These are phyloP conservation scores for Rhynchotus rufescens DNA, from an alignment of 2,797 vertebrate species.

Conservation along the genomic window DNA sequence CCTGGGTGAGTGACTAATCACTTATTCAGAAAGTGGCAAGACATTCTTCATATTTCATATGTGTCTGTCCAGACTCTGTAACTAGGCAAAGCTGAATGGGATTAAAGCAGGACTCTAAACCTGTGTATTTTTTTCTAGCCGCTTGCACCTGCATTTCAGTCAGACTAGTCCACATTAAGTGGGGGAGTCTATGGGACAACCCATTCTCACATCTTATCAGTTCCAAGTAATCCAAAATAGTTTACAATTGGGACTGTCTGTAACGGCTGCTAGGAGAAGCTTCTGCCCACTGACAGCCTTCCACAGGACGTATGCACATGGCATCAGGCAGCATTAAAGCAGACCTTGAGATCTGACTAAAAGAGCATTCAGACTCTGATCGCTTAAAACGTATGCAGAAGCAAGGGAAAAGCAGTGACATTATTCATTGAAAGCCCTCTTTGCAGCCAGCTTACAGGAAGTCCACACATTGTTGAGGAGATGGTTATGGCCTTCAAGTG, in stretches of 20 bases:
- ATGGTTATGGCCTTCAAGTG: neutral
- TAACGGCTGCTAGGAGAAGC: neutral
- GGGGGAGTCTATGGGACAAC: neutral
- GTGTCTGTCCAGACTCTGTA: neutral
- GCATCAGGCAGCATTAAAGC: neutral
- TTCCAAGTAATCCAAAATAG: neutral
- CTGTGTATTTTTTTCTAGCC: neutral
- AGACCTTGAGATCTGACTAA: neutral
- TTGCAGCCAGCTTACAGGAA: neutral
- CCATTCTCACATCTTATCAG: neutral
- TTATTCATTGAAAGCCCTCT: neutral
- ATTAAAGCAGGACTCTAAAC: neutral
- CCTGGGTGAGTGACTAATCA: neutral
- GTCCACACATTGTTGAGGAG: neutral
- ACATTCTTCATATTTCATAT: conserved; percentile 25
- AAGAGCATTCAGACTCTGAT: neutral
- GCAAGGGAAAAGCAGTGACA: neutral
- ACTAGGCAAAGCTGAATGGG: neutral
- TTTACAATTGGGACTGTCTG: neutral
- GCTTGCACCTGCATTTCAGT: neutral
- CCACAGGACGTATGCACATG: neutral
- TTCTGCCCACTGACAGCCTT: neutral
- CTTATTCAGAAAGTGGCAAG: conserved; percentile 20
- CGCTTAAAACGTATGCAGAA: neutral
- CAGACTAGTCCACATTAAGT: neutral